These are phyloP conservation scores for Coptotermes formosanus DNA, from an alignment of 1,140 invertebrate species.

Conservation along the genomic window DNA sequence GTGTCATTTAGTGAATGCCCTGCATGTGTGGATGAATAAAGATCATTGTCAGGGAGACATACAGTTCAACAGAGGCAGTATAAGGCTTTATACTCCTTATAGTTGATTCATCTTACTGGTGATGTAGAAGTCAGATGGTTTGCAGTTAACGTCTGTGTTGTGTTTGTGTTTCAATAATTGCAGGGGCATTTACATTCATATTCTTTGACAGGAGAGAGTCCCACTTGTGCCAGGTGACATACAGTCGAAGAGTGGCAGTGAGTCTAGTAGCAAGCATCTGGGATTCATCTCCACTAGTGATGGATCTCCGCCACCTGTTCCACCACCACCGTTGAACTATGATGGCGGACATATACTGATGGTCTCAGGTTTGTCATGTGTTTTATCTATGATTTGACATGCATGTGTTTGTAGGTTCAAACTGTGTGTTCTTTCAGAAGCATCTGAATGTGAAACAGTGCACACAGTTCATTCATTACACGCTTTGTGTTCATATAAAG, in stretches of 20 bases:
- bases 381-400: neutral
- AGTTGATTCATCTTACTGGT: too few species aligned
- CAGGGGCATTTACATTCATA: neutral
- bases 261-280: neutral
- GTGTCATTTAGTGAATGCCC: too few species aligned
- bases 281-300: constrained; percentile 35
- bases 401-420: neutral
- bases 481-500: too few species aligned
- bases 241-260: neutral
- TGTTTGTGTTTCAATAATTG: too few species aligned
- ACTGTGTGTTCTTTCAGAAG: neutral
- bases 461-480: neutral
- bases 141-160: too few species aligned
- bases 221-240: neutral
- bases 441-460: neutral
- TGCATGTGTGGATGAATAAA: too few species aligned
- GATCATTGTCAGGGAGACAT: too few species aligned
- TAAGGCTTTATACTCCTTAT: too few species aligned
- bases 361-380: constrained; percentile 44
- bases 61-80: too few species aligned
- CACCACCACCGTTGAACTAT: constrained; percentile 61
- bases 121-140: too few species aligned
- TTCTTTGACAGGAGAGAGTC: neutral
- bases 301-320: constrained; percentile 56
- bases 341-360: constrained; percentile 39